Base-by-base conservation (phyloP, 2,113 vertebrate species). In the Gymnarchus niloticus region DNA sequence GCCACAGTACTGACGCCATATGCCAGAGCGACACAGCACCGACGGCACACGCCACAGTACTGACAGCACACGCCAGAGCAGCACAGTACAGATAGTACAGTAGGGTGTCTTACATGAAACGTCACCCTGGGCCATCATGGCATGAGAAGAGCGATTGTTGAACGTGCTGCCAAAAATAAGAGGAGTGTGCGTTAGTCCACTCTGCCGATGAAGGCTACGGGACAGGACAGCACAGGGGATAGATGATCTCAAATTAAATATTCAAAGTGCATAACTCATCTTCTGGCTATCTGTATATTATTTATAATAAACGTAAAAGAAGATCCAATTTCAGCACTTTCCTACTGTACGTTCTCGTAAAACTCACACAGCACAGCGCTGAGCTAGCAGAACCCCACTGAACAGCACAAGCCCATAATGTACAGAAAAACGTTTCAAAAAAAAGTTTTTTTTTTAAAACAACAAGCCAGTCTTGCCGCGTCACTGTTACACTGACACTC, bases 401-500 rank as follows among this genome's bases (percentile, higher is more conserved):
- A 78, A 78, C 3, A 12, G 9, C 54, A 57, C 52, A 23, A 37
- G 28, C 54, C 8, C 2, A 10, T 41, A 49, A 86, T 65, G 48
- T 28, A 44, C 19, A 61, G 33, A 41, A 46, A 78, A 86, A 12
- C 23, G n/a, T n/a, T n/a, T 49, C 4, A 65, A 65, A 33, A 84
- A 49, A 83, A 5, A 78, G 46, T 10, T 7, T 7, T 7, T 7
- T 7, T 4, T 14, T 54, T 46, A n/a, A 48, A 48, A 81, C 28
- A 77, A 14, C 54, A 37, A 25, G 28, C 59, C 54, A 54, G 51
- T 41, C 46, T 48, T 80, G 41, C 69, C 51, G 41, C 46, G 5
- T 46, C 41, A 91, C 91, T 91, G 92, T 88, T 83, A 89, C 89
- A 89, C 90, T 93, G 87, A 89, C 92, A 89, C 87, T 87, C 88